These are phyloP conservation scores for Osmoderma eremita DNA, from an alignment of 2,888 invertebrate species.

Conservation along the genomic window DNA sequence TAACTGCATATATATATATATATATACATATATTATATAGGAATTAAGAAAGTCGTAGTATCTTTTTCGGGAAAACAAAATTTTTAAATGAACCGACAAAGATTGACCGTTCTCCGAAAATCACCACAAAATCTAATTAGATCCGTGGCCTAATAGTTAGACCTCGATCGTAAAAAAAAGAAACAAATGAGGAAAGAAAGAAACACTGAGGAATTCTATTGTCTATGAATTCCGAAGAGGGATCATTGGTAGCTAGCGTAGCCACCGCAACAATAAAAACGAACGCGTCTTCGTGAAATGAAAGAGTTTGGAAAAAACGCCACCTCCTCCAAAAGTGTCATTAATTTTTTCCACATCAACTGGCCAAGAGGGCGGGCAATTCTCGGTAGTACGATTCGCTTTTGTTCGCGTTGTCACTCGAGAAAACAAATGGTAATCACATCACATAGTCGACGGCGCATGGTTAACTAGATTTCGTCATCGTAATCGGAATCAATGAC, in stretches of 20 bases:
- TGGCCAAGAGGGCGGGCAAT: not conserved
- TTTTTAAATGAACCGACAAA: constrained; percentile 9
- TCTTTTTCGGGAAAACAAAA: not conserved
- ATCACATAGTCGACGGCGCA: constrained; percentile 3
- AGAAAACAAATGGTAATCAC: constrained; percentile 39
- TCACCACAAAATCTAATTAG: constrained; percentile 31
- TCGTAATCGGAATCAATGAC: constrained; percentile 9
- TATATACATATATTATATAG: no score
- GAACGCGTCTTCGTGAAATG: constrained; percentile 13
- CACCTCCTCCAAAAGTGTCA: constrained; percentile 38
- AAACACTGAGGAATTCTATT: constrained; percentile 32
- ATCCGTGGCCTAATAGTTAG: constrained; percentile 5
- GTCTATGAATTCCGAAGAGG: constrained; percentile 37
- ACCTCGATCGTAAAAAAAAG: not conserved
- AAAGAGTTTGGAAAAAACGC: constrained; percentile 30
- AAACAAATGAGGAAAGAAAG: not conserved
- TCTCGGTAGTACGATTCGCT: constrained; percentile 30
- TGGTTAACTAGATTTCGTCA: constrained; percentile 40
- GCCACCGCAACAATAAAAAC: constrained; percentile 13
- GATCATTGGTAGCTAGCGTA: constrained; percentile 11
- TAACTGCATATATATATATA: no score
- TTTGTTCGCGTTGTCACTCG: constrained; percentile 21
- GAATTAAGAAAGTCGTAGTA: no score
- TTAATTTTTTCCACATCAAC: constrained; percentile 37
- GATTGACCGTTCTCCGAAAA: constrained; percentile 16